Conservation (phyloP, 2,113 vertebrate species). For the Struthidea cinerea region DNA sequence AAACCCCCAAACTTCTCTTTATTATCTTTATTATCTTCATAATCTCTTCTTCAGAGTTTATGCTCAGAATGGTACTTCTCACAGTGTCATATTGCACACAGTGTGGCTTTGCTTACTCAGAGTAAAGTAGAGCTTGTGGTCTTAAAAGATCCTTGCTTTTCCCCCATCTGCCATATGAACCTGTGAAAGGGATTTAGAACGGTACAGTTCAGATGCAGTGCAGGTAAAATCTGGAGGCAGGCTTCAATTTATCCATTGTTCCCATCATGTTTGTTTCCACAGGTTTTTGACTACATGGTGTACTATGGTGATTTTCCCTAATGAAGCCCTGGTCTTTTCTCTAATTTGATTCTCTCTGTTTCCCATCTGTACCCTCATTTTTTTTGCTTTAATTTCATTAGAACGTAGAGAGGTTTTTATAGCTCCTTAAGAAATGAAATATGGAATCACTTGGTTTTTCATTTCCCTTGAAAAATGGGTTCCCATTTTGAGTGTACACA, state of each 20-base stretch:
- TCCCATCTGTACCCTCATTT: not conserved
- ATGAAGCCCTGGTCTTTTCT: not conserved
- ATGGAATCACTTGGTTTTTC: not conserved
- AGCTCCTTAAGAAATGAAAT: not conserved
- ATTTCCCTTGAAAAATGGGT: not conserved
- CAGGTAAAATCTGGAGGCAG: not conserved
- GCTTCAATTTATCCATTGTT: not conserved
- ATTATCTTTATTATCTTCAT: not conserved
- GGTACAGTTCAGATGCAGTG: too few species aligned
- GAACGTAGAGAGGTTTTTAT: not conserved
- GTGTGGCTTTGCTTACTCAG: not conserved
- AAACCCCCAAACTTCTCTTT: not conserved
- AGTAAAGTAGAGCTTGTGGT: not conserved
- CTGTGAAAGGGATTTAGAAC: not conserved
- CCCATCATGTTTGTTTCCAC: not conserved
- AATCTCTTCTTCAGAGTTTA: not conserved
- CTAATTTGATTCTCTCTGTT: not conserved
- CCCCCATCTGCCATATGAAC: not conserved
- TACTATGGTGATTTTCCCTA: not conserved
- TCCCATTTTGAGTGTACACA: not conserved
- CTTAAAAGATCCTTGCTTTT: not conserved
- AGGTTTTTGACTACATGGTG: not conserved
- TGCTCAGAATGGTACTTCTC: not conserved
- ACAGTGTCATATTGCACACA: not conserved
- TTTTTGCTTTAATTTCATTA: not conserved